phyloP scores from a whole-genome alignment of 2,888 invertebrate species.

The Pantelozetes paolii region DNA sequence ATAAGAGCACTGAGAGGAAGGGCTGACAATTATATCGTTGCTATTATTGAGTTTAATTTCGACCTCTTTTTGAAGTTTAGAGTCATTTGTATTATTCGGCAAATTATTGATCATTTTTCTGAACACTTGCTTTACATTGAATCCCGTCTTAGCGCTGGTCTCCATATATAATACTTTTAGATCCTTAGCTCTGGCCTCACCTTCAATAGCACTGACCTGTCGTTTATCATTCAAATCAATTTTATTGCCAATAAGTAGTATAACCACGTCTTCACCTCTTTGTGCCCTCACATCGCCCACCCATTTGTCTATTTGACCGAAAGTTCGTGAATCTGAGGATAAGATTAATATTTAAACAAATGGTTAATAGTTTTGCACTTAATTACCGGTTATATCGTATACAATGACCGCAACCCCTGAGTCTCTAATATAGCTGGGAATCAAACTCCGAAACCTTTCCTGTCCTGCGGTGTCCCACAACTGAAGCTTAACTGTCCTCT shows the following conservation, averaged over 20 bases:
- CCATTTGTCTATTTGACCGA: slow-evolving; percentile 40
- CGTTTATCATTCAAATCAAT: slow-evolving; percentile 41
- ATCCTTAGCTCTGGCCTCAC: slow-evolving; percentile 40
- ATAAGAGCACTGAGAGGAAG: not conserved
- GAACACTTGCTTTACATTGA: slow-evolving; percentile 40
- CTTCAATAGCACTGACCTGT: slow-evolving; percentile 28
- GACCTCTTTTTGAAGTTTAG: not conserved
- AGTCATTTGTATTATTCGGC: not conserved
- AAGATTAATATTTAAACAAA: not conserved
- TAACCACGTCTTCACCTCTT: slow-evolving; percentile 41
- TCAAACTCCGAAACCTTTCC: slow-evolving; percentile 14
- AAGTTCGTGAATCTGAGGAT: slow-evolving; percentile 6
- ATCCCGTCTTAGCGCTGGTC: slow-evolving; percentile 43
- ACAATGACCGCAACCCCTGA: slow-evolving; percentile 2
- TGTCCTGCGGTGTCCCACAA: slow-evolving; percentile 51
- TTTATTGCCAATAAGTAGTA: slow-evolving; percentile 43
- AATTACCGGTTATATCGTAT: slow-evolving; percentile 26
- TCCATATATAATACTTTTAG: slow-evolving; percentile 39
- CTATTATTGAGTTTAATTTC: not conserved
- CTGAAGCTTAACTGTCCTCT: not conserved
- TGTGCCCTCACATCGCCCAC: slow-evolving; percentile 38
- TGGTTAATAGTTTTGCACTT: not conserved
- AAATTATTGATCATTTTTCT: slow-evolving; percentile 9
- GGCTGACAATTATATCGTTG: not conserved
- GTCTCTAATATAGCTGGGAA: slow-evolving; percentile 29